phyloP scores from a whole-genome alignment of 2,113 vertebrate genomes.

The Caloenas nicobarica region DNA sequence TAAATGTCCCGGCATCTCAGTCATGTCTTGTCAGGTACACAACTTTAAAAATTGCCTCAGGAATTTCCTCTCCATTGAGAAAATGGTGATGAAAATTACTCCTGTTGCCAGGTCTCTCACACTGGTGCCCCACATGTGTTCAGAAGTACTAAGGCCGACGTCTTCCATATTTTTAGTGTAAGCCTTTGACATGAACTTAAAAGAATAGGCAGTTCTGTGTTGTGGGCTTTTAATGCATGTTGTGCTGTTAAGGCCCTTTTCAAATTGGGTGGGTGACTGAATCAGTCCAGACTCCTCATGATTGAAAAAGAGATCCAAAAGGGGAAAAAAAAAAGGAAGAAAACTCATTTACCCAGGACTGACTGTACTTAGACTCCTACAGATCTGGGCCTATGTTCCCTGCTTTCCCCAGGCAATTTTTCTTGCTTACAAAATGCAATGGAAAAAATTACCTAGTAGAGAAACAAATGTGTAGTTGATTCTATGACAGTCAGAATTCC shows the following conservation, averaged over 20 bases:
- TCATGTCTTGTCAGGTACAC: background rate
- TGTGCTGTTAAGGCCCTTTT: background rate
- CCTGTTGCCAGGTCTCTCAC: background rate
- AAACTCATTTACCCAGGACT: background rate
- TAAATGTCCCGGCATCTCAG: background rate
- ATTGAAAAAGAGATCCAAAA: background rate
- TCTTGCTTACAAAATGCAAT: background rate
- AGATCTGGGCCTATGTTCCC: background rate
- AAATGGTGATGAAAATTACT: background rate
- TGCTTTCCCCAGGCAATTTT: background rate
- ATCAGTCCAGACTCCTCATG: background rate
- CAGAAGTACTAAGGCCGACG: background rate
- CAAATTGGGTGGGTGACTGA: background rate
- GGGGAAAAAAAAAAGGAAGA: background rate
- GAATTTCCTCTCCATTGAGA: background rate
- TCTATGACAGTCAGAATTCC: background rate
- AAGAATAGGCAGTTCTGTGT: background rate
- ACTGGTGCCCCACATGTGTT: background rate
- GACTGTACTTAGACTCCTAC: background rate
- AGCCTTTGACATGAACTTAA: background rate
- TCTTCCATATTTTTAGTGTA: background rate
- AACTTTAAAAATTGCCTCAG: background rate
- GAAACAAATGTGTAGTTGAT: background rate
- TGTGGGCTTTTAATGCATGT: background rate
- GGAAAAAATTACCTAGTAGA: background rate